Conservation (phyloP, 64 coral and sea anemone species). For the Montipora cactus region DNA sequence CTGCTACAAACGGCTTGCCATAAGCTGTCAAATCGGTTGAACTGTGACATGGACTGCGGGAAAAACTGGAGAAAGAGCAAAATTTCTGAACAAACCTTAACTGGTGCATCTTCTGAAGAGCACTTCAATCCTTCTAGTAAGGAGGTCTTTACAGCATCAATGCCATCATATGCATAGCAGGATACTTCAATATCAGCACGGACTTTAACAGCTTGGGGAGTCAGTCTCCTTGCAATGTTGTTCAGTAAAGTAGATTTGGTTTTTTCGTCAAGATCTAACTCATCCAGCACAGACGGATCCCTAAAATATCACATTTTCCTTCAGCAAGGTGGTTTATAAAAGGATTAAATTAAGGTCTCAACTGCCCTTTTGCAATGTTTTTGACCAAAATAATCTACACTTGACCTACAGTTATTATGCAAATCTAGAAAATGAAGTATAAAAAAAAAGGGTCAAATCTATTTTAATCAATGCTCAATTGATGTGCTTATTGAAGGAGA, state of each 20-base stretch:
- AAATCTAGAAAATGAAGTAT: no score
- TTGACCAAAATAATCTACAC: no score
- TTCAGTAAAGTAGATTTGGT: constrained; percentile 84
- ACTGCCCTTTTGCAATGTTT: no score
- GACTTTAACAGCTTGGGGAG: constrained; percentile 97
- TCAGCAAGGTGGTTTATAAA: no score
- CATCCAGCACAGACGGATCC: constrained; percentile 94
- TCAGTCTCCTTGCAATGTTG: constrained; percentile 91
- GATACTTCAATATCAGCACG: constrained; percentile 96
- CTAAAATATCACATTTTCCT: constrained; percentile 35
- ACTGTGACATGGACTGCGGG: no score
- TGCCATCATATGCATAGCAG: constrained; percentile 98
- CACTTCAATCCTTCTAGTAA: constrained; percentile 88
- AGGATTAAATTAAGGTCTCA: no score
- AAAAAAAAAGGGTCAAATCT: no score
- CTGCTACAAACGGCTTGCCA: no score
- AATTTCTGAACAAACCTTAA: constrained; percentile 70
- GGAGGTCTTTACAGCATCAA: constrained; percentile 96
- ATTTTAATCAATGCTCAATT: no score
- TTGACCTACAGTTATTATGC: no score
- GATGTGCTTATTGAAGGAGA: no score
- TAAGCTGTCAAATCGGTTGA: no score
- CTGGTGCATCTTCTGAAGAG: constrained; percentile 87
- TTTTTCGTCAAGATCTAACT: constrained; percentile 91
- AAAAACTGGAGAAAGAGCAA: not conserved